These are phyloP conservation scores for Mormyrus lacerda DNA, from an alignment of 2,113 vertebrate species.

Conservation along the genomic window DNA sequence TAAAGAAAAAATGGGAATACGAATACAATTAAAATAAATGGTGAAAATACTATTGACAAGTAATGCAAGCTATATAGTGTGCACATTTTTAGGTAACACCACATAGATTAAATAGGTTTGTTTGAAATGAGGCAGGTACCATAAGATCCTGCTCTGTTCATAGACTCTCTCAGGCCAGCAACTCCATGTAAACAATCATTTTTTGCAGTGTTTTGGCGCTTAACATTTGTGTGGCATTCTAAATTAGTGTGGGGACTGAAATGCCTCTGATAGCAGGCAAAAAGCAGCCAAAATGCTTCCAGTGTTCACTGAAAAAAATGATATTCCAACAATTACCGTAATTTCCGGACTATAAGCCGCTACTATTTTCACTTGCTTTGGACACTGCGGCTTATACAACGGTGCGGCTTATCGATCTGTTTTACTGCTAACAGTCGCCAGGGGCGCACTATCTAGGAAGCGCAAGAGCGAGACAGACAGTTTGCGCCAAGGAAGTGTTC, in stretches of 20 bases:
- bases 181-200: background rate
- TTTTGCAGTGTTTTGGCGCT: background rate
- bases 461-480: too few relatives aligned
- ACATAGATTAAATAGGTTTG: background rate
- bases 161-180: background rate
- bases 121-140: background rate
- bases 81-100: background rate
- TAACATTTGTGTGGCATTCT: background rate
- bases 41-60: background rate
- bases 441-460: too few relatives aligned
- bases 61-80: background rate
- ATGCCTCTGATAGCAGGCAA: background rate
- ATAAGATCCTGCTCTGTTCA: background rate
- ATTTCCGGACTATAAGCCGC: too few relatives aligned
- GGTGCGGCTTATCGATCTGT: too few relatives aligned
- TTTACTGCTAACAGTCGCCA: too few relatives aligned
- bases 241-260: background rate
- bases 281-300: background rate
- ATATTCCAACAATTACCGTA: background rate
- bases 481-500: too few relatives aligned
- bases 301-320: background rate
- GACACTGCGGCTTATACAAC: too few relatives aligned
- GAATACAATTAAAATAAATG: background rate
- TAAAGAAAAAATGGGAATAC: background rate
- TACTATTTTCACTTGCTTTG: too few relatives aligned